Evolutionary conservation across 2,797 vertebrate genomes (phyloP), one percentile per base, ranked within the genome.

Genomic region (Brachymystax lenok): DNA sequence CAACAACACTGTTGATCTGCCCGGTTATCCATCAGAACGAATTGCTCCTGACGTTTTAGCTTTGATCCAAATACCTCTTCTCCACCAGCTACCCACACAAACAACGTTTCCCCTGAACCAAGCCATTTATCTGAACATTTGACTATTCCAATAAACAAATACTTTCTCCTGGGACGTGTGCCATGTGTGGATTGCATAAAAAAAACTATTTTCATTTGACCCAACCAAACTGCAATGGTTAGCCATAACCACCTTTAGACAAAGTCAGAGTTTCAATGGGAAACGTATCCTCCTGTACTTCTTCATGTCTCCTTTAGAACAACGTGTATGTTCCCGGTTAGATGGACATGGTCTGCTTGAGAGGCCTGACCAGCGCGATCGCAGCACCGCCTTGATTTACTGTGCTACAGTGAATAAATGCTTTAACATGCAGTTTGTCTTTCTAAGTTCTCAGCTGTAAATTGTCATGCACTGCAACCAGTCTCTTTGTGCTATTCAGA

Each of bases 401-500:
- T 63, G 59, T 63, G 78, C 75, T 78, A 75, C 6, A 82, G 80
- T 79, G 77, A 64, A 80, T 84, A 78, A 69, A 46, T 46, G 80
- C n/a, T 61, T 84, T 56, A 76, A 46, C 35, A 6, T 77, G 52
- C 61, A 85, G 75, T 79, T 80, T 78, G 51, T 61, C 16, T 30
- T 79, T 77, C 51, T 74, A 17, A 75, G 82, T 80, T 78, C 30
- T 30, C 63, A 27, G 30, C 19, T 50, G 28, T 59, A 52, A 75
- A 67, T n/a, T 33, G 28, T 10, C 27, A 66, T 14, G 61, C 59
- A 77, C 51, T 67, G 46, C 73, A 80, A 88, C 78, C 74, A 85
- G 75, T 71, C 6, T 63, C 46, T 78, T 82, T 67, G 73, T 85
- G 64, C 76, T 86, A 84, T 78, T 40, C 71, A 79, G 84, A 83